phyloP scores from a whole-genome alignment of 1,140 invertebrate species.

The Bradysia coprophila region DNA sequence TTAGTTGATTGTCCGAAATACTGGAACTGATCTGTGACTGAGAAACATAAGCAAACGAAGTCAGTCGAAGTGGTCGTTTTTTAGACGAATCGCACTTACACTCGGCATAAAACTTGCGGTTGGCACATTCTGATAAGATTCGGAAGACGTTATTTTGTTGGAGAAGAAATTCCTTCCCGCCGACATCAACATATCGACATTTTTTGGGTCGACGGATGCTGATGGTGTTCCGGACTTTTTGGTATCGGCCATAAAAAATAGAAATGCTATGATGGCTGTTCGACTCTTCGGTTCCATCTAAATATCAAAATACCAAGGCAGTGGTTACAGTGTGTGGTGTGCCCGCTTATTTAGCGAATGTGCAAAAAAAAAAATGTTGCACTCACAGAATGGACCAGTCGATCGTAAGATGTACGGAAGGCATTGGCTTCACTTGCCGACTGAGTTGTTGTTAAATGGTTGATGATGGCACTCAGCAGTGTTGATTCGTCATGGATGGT shows the following conservation, averaged over 20 bases:
- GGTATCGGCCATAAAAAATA: conserved; percentile 8
- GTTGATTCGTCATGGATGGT: conserved; percentile 8
- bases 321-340: neutral
- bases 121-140: neutral
- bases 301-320: neutral
- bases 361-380: neutral
- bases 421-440: conserved; percentile 3
- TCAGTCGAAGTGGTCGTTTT: neutral
- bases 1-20: neutral
- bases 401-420: conserved; percentile 7
- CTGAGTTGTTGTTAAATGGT: conserved; percentile 7
- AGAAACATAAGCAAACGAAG: neutral
- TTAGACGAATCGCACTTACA: neutral
- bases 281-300: conserved; percentile 5
- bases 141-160: neutral
- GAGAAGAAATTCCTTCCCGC: neutral
- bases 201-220: neutral
- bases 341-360: too few species aligned
- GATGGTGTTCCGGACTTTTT: conserved; percentile 3
- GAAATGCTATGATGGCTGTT: conserved; percentile 8
- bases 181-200: neutral
- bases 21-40: neutral
- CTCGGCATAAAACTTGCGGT: neutral
- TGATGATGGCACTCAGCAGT: conserved; percentile 7
- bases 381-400: conserved; percentile 8